Percentiles rank a stretch among this genome's conserved stretches.
Evolutionary conservation across 2,113 vertebrate genomes (phyloP).

Genomic region (Puma concolor): DNA sequence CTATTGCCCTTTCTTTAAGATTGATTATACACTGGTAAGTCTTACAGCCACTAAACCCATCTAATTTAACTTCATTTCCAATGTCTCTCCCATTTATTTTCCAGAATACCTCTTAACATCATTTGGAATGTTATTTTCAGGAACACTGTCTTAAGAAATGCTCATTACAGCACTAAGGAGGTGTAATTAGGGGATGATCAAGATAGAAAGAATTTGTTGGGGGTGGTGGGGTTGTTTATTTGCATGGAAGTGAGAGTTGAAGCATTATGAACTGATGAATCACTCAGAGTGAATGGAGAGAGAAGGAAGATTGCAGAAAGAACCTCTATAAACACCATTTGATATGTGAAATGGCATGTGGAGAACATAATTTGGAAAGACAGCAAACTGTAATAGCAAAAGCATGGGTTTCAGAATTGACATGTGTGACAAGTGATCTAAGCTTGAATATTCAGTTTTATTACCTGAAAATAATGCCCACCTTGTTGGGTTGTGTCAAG

Average conservation of each 20-base stretch:
- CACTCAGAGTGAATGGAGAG: neutral
- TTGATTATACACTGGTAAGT: neutral
- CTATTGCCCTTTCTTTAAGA: neutral
- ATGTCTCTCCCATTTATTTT: neutral
- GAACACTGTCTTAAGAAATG: conserved; percentile 21
- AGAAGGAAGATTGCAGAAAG: neutral
- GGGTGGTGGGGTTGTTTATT: neutral
- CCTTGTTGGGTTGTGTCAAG: neutral
- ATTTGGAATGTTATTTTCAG: neutral
- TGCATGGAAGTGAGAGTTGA: neutral
- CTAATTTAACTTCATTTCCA: conserved; percentile 8
- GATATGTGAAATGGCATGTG: neutral
- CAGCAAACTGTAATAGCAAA: neutral
- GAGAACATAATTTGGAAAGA: neutral
- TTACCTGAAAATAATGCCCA: neutral
- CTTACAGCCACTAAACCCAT: neutral
- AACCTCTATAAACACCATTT: neutral
- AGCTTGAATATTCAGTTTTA: neutral
- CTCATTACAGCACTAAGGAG: neutral
- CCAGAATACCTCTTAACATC: neutral
- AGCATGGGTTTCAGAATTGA: neutral
- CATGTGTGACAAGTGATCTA: neutral
- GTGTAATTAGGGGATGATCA: neutral
- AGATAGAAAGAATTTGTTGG: neutral
- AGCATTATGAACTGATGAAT: neutral